Evolutionary conservation across 1,140 invertebrate genomes (phyloP), one percentile per base, ranked within the genome.

Genomic region (Drosophila lowei): DNA sequence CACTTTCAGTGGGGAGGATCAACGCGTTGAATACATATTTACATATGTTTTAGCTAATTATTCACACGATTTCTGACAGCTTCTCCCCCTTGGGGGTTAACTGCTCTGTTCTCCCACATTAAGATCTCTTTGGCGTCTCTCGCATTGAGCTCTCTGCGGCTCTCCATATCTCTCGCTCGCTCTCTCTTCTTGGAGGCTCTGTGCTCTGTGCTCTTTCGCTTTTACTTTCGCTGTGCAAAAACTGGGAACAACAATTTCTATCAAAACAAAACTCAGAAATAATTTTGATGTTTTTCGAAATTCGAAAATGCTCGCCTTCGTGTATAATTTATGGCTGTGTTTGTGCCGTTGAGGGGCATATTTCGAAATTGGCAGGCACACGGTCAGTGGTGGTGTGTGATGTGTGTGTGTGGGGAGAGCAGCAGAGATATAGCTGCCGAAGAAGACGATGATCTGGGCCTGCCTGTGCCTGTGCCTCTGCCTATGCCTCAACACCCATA

Each of bases 201-300:
- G 28, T 72, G 2, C 9, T 15, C 9, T 44, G 28, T 72, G 52
- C 67, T 72, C 18, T 77, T 59, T 63, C 47, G 77, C 77, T 85
- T 85, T 85, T 85, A 85, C 80, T 85, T 85, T 85, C 80, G 81
- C 52, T 81, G 30, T 80, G 77, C 78, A 56, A 80, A 80, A 77
- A 76, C 64, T 53, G 55, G 34, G 52, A 41, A 56, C 13, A 23
- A 30, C 42, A 60, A 46, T 53, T 43, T 53, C 23, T 44, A 55
- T 50, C 47, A 38, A 60, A 49, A 70, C 67, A 54, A 65, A 65
- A 56, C 34, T 64, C 34, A 46, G 43, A 52, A 52, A 52, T 34
- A 60, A 63, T 62, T 59, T 68, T 60, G 44, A 76, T 67, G 58
- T 49, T 72, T 72, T 78, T 75, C 72, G 72, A 77, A 77, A 72